Conservation (phyloP, 2,113 vertebrate genomes). For the Lampris incognitus region DNA sequence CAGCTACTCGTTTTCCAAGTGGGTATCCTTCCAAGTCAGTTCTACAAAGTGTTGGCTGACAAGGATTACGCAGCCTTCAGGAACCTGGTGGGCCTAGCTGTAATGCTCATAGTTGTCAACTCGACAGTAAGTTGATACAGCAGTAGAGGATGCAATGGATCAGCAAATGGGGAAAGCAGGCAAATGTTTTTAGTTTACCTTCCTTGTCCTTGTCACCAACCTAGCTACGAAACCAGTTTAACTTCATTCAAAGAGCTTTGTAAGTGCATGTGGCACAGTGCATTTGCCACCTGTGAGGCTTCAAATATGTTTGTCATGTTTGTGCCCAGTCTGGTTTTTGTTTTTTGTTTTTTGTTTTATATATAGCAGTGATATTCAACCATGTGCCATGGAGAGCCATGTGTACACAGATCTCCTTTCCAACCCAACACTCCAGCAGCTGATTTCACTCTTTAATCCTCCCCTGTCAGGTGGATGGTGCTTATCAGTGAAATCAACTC, state of each 20-base stretch:
- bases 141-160: background rate
- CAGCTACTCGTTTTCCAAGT: slow-evolving; percentile 96
- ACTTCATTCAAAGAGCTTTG: too few relatives aligned
- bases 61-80: slow-evolving; percentile 87
- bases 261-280: too few relatives aligned
- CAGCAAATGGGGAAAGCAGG: background rate
- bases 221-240: background rate
- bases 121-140: slow-evolving; percentile 85
- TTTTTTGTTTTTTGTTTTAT: background rate
- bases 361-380: background rate
- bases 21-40: slow-evolving; percentile 94
- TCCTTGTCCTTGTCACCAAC: background rate
- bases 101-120: slow-evolving; percentile 88
- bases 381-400: too few relatives aligned
- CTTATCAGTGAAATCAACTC: too few relatives aligned
- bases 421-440: too few relatives aligned
- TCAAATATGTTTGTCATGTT: background rate
- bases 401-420: too few relatives aligned
- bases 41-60: slow-evolving; percentile 89
- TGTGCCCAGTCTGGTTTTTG: background rate
- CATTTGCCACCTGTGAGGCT: background rate
- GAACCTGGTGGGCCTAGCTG: slow-evolving; percentile 81
- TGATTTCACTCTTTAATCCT: too few relatives aligned
- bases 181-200: too few relatives aligned
- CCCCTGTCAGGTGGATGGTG: too few relatives aligned